Evolutionary conservation across 2,797 vertebrate genomes (phyloP).

Genomic region (Eleutherodactylus coqui): DNA sequence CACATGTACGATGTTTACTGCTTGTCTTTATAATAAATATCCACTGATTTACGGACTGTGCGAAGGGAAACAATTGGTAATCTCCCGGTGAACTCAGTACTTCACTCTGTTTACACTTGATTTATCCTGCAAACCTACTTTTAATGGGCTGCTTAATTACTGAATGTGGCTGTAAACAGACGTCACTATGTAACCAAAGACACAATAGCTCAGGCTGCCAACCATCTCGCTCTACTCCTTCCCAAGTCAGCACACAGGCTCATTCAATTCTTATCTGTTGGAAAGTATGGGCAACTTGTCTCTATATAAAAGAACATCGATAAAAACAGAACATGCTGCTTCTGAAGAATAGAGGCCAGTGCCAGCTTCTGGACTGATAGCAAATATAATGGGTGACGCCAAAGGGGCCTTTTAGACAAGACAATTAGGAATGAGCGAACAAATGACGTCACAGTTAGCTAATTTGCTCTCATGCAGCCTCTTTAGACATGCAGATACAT

Average conservation of each 20-base stretch:
- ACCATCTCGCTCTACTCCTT: neutral
- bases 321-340: neutral
- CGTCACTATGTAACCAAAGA: constrained; percentile 47
- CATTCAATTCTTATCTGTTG: constrained; percentile 13
- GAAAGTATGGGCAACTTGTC: neutral
- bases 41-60: constrained; percentile 7
- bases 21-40: neutral
- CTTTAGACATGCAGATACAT: too few species aligned
- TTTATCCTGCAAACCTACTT: neutral
- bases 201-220: constrained; percentile 18
- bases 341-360: neutral
- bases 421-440: too few species aligned
- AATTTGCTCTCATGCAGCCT: too few species aligned
- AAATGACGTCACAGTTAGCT: too few species aligned
- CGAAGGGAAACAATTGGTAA: neutral
- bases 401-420: neutral
- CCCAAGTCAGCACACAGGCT: constrained; percentile 1
- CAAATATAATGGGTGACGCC: neutral
- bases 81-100: neutral
- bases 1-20: neutral
- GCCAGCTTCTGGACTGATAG: neutral
- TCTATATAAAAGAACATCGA: neutral
- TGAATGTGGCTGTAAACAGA: constrained; percentile 38
- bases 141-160: constrained; percentile 1
- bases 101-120: constrained; percentile 6